Evolutionary conservation across 2,888 invertebrate species (phyloP).

Genomic region (Meloe dianella): DNA sequence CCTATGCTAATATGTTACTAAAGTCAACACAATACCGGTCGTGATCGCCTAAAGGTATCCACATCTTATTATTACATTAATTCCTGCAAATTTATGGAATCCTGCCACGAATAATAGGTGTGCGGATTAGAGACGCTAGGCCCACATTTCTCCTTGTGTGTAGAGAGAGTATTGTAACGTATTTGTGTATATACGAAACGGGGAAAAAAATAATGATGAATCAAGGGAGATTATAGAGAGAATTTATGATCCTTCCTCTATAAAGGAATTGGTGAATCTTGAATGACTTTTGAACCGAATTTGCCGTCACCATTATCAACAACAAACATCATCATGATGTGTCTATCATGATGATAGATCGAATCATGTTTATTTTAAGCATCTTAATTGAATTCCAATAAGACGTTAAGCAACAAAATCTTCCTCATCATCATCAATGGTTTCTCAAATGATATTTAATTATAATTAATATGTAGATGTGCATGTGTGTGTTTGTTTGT

Average conservation of each 20-base stretch:
- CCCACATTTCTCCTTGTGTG: not conserved
- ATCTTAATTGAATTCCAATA: conserved; percentile 26
- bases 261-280: not conserved
- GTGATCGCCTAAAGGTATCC: conserved; percentile 49
- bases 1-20: conserved; percentile 49
- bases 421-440: conserved; percentile 15
- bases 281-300: conserved; percentile 2
- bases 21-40: conserved; percentile 52
- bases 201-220: not conserved
- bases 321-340: conserved; percentile 5
- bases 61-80: conserved; percentile 52
- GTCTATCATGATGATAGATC: conserved; percentile 19
- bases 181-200: not conserved
- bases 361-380: conserved; percentile 25
- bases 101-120: conserved; percentile 40
- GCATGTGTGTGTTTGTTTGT: conserved; percentile 13
- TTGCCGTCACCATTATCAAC: conserved; percentile 10
- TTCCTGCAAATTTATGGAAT: conserved; percentile 51
- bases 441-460: conserved; percentile 23
- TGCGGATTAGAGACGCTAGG: conserved; percentile 8
- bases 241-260: not conserved
- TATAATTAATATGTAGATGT: conserved; percentile 16
- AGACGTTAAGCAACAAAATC: not conserved
- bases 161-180: not conserved
- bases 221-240: not conserved